These are phyloP conservation scores for Nomada fabriciana DNA, from an alignment of 2,888 invertebrate species.

Conservation along the genomic window DNA sequence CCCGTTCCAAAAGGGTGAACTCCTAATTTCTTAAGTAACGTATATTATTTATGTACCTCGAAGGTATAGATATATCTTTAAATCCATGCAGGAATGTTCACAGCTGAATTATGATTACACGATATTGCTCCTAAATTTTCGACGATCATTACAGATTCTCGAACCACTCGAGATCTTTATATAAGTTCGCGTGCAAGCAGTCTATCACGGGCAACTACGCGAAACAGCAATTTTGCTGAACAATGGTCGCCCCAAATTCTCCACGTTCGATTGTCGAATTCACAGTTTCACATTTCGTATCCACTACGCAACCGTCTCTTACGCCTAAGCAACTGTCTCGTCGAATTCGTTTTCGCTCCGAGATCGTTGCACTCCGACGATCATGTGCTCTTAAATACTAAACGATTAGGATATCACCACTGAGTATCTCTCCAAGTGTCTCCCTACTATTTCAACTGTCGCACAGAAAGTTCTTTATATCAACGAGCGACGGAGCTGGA, in stretches of 20 bases:
- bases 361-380: slow-evolving; percentile 17
- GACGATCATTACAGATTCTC: slow-evolving; percentile 45
- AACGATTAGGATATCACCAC: slow-evolving; percentile 3
- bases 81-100: slow-evolving; percentile 73
- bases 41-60: slow-evolving; percentile 38
- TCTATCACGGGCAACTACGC: neutral
- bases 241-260: slow-evolving; percentile 31
- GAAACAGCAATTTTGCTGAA: slow-evolving; percentile 11
- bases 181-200: neutral
- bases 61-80: slow-evolving; percentile 46
- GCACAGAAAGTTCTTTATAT: neutral
- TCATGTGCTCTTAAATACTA: slow-evolving; percentile 19
- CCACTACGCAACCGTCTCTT: slow-evolving; percentile 8
- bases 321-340: slow-evolving; percentile 35
- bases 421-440: too few relatives aligned
- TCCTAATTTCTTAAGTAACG: slow-evolving; percentile 45
- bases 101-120: slow-evolving; percentile 66
- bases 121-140: slow-evolving; percentile 67
- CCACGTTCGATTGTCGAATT: slow-evolving; percentile 65
- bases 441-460: neutral
- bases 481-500: slow-evolving; percentile 3
- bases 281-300: slow-evolving; percentile 51
- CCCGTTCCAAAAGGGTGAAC: slow-evolving; percentile 27
- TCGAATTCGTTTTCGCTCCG: neutral
- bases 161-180: slow-evolving; percentile 9